Evolutionary conservation across 2,888 invertebrate species (phyloP).

Genomic region (Drosophila greeni): DNA sequence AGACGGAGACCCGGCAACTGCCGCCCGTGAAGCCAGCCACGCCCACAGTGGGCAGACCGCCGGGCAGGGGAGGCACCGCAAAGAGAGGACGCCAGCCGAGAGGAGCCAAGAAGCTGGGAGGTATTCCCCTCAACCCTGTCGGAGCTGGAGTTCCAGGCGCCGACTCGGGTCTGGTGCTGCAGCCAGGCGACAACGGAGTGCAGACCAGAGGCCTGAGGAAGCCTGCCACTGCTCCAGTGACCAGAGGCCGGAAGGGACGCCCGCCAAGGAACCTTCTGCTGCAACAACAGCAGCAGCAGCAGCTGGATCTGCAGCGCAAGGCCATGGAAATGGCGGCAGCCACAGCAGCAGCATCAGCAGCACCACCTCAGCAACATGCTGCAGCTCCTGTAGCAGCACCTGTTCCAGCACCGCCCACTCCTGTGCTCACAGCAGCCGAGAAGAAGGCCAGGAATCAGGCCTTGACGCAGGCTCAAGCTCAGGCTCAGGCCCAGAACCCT

Average conservation of each 20-base stretch:
- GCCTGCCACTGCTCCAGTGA: constrained; percentile 66
- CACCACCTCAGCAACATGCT: constrained; percentile 6
- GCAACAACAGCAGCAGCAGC: constrained; percentile 70
- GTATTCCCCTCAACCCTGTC: constrained; percentile 38
- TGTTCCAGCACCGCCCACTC: constrained; percentile 12
- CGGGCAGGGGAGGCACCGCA: constrained; percentile 64
- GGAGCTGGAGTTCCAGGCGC: constrained; percentile 26
- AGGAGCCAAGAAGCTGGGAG: constrained; percentile 72
- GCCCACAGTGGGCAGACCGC: constrained; percentile 63
- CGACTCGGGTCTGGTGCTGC: constrained; percentile 26
- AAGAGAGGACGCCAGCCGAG: constrained; percentile 75
- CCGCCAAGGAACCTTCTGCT: constrained; percentile 77
- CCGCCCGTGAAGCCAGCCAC: constrained; percentile 29
- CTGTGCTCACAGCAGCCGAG: constrained; percentile 69
- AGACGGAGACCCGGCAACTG: constrained; percentile 69
- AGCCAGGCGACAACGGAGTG: constrained; percentile 78
- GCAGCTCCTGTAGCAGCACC: background rate
- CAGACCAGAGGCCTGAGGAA: constrained; percentile 81
- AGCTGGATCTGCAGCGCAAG: constrained; percentile 44
- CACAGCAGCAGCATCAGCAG: constrained; percentile 33
- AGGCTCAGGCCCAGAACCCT: constrained; percentile 1
- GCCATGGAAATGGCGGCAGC: constrained; percentile 20
- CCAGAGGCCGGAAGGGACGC: constrained; percentile 79
- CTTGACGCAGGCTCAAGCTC: constrained; percentile 51
- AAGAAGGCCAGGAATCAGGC: constrained; percentile 75